Percentiles rank a stretch among this genome's conserved stretches.
These are phyloP conservation scores for Drosophila cracens DNA, from an alignment of 2,888 invertebrate species.

Conservation along the genomic window DNA sequence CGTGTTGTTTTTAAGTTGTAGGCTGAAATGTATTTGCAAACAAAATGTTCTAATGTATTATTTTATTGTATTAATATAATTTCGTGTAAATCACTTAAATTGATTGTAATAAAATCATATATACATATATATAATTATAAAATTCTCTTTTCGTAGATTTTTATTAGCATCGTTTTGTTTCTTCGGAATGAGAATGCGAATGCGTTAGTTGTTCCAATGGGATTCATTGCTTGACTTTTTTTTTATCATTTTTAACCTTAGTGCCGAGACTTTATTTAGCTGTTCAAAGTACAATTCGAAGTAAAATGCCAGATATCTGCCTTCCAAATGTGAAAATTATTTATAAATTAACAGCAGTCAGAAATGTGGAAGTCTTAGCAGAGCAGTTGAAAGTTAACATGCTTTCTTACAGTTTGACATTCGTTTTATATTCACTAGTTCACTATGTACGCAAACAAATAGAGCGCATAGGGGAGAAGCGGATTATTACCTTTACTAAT, in stretches of 20 bases:
- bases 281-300: neutral
- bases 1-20: conserved; percentile 59
- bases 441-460: neutral
- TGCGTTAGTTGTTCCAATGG: neutral
- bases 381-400: neutral
- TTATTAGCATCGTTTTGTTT: neutral
- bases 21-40: conserved; percentile 62
- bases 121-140: conserved; percentile 23
- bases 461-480: neutral
- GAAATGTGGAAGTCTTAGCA: neutral
- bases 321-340: neutral
- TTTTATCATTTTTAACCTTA: neutral
- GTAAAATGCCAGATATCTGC: neutral
- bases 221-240: neutral
- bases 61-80: conserved; percentile 61
- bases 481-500: neutral
- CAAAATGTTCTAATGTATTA: conserved; percentile 67
- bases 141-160: neutral
- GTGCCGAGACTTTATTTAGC: neutral
- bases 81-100: conserved; percentile 71
- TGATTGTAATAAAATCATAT: conserved; percentile 62
- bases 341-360: neutral
- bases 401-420: neutral
- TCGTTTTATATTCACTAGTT: neutral
- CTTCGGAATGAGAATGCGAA: conserved; percentile 1